Evolutionary conservation across 2,888 invertebrate species (phyloP).

Genomic region (Xestia c-nigrum): DNA sequence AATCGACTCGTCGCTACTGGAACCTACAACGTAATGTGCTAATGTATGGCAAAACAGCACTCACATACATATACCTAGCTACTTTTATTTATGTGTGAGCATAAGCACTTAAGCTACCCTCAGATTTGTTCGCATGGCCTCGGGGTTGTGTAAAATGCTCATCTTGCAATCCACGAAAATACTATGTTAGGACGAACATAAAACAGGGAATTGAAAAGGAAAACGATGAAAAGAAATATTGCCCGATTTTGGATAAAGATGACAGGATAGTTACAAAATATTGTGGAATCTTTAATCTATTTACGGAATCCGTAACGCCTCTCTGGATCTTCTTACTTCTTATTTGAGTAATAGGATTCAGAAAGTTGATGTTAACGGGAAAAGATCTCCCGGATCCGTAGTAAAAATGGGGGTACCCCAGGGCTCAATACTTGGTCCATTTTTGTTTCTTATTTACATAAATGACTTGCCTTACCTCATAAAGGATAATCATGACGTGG

Average conservation of each 20-base stretch:
- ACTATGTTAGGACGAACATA: neutral
- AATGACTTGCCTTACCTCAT: too few species aligned
- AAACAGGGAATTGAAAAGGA: constrained; percentile 6
- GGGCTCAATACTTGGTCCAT: too few species aligned
- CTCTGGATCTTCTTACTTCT: too few species aligned
- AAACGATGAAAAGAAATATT: neutral
- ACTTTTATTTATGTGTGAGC: neutral
- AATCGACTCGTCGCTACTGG: too few species aligned
- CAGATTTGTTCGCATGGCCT: constrained; percentile 6
- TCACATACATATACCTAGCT: neutral
- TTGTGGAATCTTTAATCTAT: neutral
- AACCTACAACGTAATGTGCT: neutral
- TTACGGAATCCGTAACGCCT: too few species aligned
- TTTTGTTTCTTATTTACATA: too few species aligned
- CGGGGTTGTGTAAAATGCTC: neutral
- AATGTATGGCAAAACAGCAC: neutral
- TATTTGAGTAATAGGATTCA: too few species aligned
- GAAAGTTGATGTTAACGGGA: too few species aligned
- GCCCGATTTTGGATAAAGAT: neutral
- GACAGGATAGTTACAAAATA: neutral
- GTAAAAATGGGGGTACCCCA: too few species aligned
- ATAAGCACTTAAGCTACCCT: constrained; percentile 4
- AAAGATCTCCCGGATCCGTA: too few species aligned
- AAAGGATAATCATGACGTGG: too few species aligned
- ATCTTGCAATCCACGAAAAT: constrained; percentile 2